phyloP scores from a whole-genome alignment of 53 echinoderm and acorn worm species.

The Zoroaster sp. region DNA sequence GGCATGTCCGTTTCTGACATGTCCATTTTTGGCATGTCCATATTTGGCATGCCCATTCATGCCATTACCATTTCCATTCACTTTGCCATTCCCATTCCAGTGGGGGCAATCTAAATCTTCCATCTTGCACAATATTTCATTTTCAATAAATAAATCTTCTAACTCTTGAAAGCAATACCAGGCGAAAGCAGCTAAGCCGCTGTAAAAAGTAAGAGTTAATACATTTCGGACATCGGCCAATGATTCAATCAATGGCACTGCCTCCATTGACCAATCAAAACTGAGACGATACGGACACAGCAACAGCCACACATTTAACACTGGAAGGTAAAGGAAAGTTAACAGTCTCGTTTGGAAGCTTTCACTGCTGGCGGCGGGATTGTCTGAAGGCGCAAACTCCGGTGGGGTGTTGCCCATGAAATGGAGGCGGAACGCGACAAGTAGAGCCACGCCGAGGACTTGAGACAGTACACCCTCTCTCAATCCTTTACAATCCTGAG shows the following conservation, averaged over 20 bases:
- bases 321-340: slow-evolving; percentile 87
- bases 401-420: slow-evolving; percentile 82
- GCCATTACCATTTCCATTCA: slow-evolving; percentile 1
- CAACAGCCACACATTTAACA: slow-evolving; percentile 84
- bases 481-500: slow-evolving; percentile 55
- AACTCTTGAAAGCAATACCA: slow-evolving; percentile 63
- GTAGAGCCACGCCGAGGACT: slow-evolving; percentile 50
- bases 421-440: slow-evolving; percentile 76
- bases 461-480: slow-evolving; percentile 63
- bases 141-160: slow-evolving; percentile 25
- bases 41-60: slow-evolving; percentile 13
- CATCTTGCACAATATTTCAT: not conserved
- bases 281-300: slow-evolving; percentile 76
- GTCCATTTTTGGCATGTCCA: not conserved
- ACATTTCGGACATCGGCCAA: slow-evolving; percentile 73
- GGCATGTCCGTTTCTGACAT: not conserved
- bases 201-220: slow-evolving; percentile 65
- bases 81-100: not conserved
- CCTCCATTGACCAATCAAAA: slow-evolving; percentile 98
- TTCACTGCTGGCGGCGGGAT: slow-evolving; percentile 88
- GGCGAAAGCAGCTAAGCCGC: slow-evolving; percentile 38
- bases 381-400: slow-evolving; percentile 88
- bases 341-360: slow-evolving; percentile 75
- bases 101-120: not conserved
- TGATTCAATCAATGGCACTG: slow-evolving; percentile 82